phyloP scores from a whole-genome alignment of 2,888 invertebrate genomes.

The Hydrotaea diabolus region DNA sequence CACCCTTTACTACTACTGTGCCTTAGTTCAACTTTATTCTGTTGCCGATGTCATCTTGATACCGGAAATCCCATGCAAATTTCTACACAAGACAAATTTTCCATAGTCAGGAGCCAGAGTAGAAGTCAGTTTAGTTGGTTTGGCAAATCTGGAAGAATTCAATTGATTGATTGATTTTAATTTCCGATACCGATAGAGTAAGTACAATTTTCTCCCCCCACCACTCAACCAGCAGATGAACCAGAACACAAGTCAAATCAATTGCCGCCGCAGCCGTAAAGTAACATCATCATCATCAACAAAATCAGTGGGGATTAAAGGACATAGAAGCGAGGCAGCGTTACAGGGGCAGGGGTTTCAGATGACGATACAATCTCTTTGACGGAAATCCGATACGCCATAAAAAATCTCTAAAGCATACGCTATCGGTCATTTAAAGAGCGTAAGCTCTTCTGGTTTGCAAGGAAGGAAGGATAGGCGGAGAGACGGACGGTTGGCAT shows the following conservation, averaged over 20 bases:
- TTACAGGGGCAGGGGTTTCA: neutral
- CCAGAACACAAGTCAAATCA: constrained; percentile 51
- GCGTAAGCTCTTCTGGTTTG: neutral
- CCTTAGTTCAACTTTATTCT: no score
- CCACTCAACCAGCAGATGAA: constrained; percentile 19
- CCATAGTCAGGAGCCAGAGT: neutral
- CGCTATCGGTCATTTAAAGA: constrained; percentile 62
- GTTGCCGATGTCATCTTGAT: neutral
- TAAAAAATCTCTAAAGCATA: constrained; percentile 63
- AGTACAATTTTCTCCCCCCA: neutral
- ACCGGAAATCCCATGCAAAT: constrained; percentile 49
- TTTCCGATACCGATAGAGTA: constrained; percentile 75
- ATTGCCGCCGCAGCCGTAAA: constrained; percentile 39
- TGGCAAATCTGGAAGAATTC: constrained; percentile 68
- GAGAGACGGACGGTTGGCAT: neutral
- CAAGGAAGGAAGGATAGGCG: no score
- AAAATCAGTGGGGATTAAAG: neutral
- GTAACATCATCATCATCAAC: constrained; percentile 45
- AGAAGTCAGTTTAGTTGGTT: neutral
- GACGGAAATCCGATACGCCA: constrained; percentile 73
- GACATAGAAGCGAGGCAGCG: constrained; percentile 31
- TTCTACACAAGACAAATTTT: constrained; percentile 46
- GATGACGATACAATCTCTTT: constrained; percentile 47
- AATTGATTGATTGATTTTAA: constrained; percentile 81
- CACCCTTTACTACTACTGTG: no score